Evolutionary conservation across 1,140 invertebrate species (phyloP).

Genomic region (Paraescarpia echinospica): DNA sequence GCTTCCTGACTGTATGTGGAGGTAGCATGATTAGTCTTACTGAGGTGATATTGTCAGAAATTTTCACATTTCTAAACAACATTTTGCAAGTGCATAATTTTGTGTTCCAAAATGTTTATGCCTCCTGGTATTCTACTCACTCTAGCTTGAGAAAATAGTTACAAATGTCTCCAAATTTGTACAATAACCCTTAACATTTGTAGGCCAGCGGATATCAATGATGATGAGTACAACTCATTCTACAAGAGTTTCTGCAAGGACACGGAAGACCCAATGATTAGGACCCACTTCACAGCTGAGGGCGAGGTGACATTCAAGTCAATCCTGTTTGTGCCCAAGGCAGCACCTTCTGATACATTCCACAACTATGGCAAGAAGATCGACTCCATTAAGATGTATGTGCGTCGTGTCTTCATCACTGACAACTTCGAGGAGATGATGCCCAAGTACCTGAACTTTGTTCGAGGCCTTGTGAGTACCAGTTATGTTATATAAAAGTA

Average conservation of each 20-base stretch:
- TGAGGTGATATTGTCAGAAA: not conserved
- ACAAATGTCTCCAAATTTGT: not conserved
- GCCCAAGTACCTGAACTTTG: slow-evolving; percentile 95
- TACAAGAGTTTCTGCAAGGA: slow-evolving; percentile 94
- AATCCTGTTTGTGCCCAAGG: slow-evolving; percentile 87
- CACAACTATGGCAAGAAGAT: slow-evolving; percentile 90
- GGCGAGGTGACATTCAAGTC: slow-evolving; percentile 99
- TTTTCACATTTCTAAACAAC: too few relatives aligned
- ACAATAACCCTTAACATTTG: slow-evolving; percentile 24
- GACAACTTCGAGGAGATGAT: slow-evolving; percentile 99
- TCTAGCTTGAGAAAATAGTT: not conserved
- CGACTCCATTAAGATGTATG: slow-evolving; percentile 71
- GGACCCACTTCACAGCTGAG: slow-evolving; percentile 96
- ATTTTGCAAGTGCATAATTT: too few relatives aligned
- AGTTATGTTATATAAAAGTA: slow-evolving; percentile 19
- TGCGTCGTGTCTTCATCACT: slow-evolving; percentile 97
- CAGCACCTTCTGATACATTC: slow-evolving; percentile 89
- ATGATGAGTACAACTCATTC: slow-evolving; percentile 90
- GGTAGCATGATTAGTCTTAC: not conserved
- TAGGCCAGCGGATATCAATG: slow-evolving; percentile 77
- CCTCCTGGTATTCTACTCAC: too few relatives aligned
- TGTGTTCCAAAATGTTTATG: too few relatives aligned
- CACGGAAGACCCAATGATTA: slow-evolving; percentile 78
- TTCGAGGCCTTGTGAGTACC: slow-evolving; percentile 79
- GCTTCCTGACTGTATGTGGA: not conserved